These are phyloP conservation scores for Nematolebias whitei DNA, from an alignment of 2,113 vertebrate species.

Conservation along the genomic window DNA sequence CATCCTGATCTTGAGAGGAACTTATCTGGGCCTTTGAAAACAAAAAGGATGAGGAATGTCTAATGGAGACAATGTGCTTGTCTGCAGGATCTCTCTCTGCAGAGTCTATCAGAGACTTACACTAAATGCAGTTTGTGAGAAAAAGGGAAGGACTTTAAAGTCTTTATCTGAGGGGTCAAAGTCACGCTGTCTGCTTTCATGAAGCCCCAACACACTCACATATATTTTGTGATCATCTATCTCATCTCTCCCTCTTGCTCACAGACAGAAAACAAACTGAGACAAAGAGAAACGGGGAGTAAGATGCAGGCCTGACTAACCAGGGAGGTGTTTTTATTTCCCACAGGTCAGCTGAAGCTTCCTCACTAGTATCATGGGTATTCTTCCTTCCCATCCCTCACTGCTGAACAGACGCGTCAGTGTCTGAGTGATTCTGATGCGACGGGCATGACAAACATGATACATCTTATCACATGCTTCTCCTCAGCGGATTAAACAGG, in stretches of 20 bases:
- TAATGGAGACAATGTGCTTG: slow-evolving; percentile 32
- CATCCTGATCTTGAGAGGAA: slow-evolving; percentile 49
- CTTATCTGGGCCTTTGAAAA: slow-evolving; percentile 44
- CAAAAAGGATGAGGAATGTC: slow-evolving; percentile 58
- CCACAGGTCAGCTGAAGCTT: slow-evolving; percentile 58
- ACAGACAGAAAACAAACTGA: slow-evolving; percentile 7
- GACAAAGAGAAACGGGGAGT: neutral
- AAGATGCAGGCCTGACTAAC: slow-evolving; percentile 21
- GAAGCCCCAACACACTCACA: slow-evolving; percentile 1
- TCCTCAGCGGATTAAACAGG: slow-evolving; percentile 75
- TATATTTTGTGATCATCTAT: slow-evolving; percentile 9
- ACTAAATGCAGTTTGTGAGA: slow-evolving; percentile 11
- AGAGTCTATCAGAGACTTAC: neutral
- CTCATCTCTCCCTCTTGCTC: slow-evolving; percentile 11
- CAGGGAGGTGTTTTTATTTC: slow-evolving; percentile 52
- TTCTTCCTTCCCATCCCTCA: slow-evolving; percentile 33
- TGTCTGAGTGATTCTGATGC: slow-evolving; percentile 64
- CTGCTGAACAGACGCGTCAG: slow-evolving; percentile 36
- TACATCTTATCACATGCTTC: slow-evolving; percentile 79
- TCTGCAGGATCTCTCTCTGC: slow-evolving; percentile 39
- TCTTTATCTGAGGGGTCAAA: slow-evolving; percentile 41
- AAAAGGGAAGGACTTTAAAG: slow-evolving; percentile 20
- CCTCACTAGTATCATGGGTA: slow-evolving; percentile 34
- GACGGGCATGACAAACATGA: slow-evolving; percentile 73
- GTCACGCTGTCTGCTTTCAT: slow-evolving; percentile 19